Base-by-base conservation (phyloP, 1,140 invertebrate genomes). In the Cydia splendana region DNA sequence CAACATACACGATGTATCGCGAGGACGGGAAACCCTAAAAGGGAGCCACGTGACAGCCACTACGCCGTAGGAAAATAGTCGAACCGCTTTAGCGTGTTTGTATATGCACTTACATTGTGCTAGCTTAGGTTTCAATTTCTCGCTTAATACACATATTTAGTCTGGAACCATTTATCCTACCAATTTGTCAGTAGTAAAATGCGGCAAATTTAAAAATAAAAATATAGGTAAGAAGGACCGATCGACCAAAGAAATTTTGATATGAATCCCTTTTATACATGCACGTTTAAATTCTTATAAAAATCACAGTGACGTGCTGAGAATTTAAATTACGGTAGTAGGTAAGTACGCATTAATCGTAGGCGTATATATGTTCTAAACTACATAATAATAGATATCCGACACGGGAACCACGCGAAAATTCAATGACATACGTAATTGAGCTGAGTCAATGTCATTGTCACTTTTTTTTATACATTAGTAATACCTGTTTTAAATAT, bases 11-110 rank as follows among this genome's bases (percentile, higher is more conserved):
- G 53, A 20, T 20, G 9, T 62, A 62, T 12, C 15, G 7, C 53
- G 20, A 62, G 57, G 57, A 62, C 57, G n/a, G 2, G 57, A 62
- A 62, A 62, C 57, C 57, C 57, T 62, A 62, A 62, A 62, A 62
- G 57, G 57, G 18, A 4, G 57, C 18, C 57, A 62, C 57, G 57
- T 62, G 57, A 62, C 57, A 57, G 51, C 15, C 12, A 53, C 51
- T 53, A 53, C 51, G 51, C 4, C n/a, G 51, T 18, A 1, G n/a
- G 51, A 53, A 18, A 53, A 53, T 53, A 18, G n/a, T n/a, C 51
- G 0, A 53, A 53, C 51, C 15, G n/a, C 15, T 62, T 2, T 20
- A 62, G 3, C 7, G 20, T 24, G 20, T 20, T 62, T 24, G 2
- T 62, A 10, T 24, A 62, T 62, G 15, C 18, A 62, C 4, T 7